These are phyloP conservation scores for Drosophila nr. fundita DNA, from an alignment of 2,888 invertebrate species.

Conservation along the genomic window DNA sequence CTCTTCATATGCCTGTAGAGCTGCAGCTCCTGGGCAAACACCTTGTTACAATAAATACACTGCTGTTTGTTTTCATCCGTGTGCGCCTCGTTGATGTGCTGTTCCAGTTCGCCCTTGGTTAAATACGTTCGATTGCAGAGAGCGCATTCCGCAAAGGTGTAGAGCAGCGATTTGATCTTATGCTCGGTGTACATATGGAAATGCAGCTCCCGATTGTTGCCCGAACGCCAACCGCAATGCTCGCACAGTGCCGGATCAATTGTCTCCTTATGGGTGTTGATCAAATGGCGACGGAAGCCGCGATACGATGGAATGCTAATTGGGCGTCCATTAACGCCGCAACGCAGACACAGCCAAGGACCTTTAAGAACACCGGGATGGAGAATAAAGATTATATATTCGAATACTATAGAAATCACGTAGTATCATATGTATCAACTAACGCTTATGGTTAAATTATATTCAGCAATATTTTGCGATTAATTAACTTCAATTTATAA, in stretches of 20 bases:
- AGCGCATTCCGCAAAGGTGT: conserved; percentile 92
- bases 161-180: conserved; percentile 89
- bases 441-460: neutral
- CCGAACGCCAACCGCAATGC: conserved; percentile 92
- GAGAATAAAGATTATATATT: neutral
- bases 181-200: conserved; percentile 93
- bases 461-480: neutral
- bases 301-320: conserved; percentile 91
- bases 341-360: conserved; percentile 93
- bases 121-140: conserved; percentile 90
- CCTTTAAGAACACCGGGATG: conserved; percentile 76
- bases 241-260: conserved; percentile 92
- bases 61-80: conserved; percentile 86
- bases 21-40: conserved; percentile 89
- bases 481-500: neutral
- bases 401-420: neutral
- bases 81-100: conserved; percentile 88
- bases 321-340: conserved; percentile 89
- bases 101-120: conserved; percentile 89
- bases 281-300: conserved; percentile 92
- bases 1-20: conserved; percentile 90
- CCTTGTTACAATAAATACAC: conserved; percentile 91
- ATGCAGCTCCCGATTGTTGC: conserved; percentile 90
- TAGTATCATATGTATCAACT: neutral
- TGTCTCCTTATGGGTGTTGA: conserved; percentile 91